Evolutionary conservation across 2,888 invertebrate genomes (phyloP), one percentile per base, ranked within the genome.

Genomic region (Diarsia brunnea): DNA sequence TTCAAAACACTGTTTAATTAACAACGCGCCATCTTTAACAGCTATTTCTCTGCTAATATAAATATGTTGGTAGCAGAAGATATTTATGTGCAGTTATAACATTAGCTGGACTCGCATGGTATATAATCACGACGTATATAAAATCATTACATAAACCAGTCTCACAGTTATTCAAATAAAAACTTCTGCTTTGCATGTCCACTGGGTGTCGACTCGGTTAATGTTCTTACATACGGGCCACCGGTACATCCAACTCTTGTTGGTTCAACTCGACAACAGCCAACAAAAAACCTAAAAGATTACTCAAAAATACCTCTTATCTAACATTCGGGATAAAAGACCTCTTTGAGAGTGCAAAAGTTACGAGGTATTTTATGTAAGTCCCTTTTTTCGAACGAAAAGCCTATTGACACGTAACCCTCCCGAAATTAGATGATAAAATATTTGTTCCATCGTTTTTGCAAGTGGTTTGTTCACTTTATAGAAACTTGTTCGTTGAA

Each of bases 111-210:
- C 24, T 8, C 55, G n/a, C 63, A 49, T 49, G 66, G 71, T 77
- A 67, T 45, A 75, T 79, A 84, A 86, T 80, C 69, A 76, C 38
- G 51, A 31, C 58, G 60, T 69, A 79, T 45, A 75, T 78, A 73
- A 82, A 87, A 84, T 85, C 72, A 82, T 87, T 82, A 88, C 45
- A 82, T 66, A 84, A 89, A 91, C 90, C 87, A 76, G 90, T 90
- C 85, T 89, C 74, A 84, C 89, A 89, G 89, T 90, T 90, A 89
- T 88, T 88, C 75, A 78, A 84, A 84, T 87, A 91, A 90, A 91
- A 91, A 90, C 89, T 75, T 80, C 83, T 79, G 82, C 82, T 91
- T 89, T 90, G 88, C 90, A 89, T 90, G 87, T 85, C 86, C 86
- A 85, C 78, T 68, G 77, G 73, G 78, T 69, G 84, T 75, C 2